A percentile compares a stretch with the other conserved stretches of the same genome.
phyloP scores from a whole-genome alignment of 1,140 invertebrate species.

The Trichonephila clavipes region DNA sequence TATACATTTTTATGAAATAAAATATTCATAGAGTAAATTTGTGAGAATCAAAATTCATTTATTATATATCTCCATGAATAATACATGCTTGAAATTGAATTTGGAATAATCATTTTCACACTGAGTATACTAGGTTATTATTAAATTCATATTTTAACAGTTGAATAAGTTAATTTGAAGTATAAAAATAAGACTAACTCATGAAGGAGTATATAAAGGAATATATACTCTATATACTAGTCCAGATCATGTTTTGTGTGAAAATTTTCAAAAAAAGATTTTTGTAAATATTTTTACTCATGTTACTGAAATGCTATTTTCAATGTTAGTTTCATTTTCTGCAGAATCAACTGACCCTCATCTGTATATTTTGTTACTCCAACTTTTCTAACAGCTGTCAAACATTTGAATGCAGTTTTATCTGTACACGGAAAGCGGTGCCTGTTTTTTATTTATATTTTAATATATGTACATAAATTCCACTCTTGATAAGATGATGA shows the following conservation, averaged over 20 bases:
- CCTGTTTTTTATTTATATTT: constrained; percentile 67
- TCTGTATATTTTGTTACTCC: constrained; percentile 67
- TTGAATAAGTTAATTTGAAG: too few species aligned
- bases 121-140: too few species aligned
- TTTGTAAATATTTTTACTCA: constrained; percentile 36
- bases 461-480: constrained; percentile 42
- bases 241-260: neutral
- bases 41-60: too few species aligned
- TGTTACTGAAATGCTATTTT: constrained; percentile 18
- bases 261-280: neutral
- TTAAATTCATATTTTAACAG: too few species aligned
- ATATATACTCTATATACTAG: neutral
- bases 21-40: too few species aligned
- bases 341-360: constrained; percentile 31
- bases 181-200: too few species aligned
- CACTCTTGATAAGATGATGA: neutral
- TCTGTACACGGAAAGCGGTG: constrained; percentile 38
- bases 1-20: too few species aligned
- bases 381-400: constrained; percentile 55
- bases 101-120: too few species aligned
- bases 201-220: neutral
- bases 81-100: too few species aligned
- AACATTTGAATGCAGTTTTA: constrained; percentile 40
- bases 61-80: too few species aligned
- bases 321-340: neutral